Evolutionary conservation across 1,140 invertebrate genomes (phyloP).

Genomic region (Oedothorax gibbosus): DNA sequence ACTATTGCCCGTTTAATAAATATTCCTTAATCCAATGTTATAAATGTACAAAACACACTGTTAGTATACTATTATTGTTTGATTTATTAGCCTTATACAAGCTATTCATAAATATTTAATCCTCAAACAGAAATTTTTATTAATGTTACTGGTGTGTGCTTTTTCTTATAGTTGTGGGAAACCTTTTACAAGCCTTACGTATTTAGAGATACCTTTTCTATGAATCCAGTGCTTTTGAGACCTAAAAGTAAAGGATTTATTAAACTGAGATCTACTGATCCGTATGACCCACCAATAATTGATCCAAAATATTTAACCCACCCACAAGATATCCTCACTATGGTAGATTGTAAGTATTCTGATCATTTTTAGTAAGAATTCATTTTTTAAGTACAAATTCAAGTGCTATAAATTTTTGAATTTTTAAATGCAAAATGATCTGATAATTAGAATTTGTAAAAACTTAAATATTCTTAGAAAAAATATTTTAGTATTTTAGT

Average conservation of each 20-base stretch:
- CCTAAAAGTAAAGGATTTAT: conserved; percentile 82
- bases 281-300: conserved; percentile 81
- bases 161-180: conserved; percentile 63
- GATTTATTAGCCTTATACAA: no score
- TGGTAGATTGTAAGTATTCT: conserved; percentile 62
- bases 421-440: not conserved
- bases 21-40: no score
- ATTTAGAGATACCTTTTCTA: conserved; percentile 72
- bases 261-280: conserved; percentile 71
- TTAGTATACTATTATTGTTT: no score
- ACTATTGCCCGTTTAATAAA: no score
- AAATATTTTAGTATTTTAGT: not conserved
- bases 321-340: conserved; percentile 74
- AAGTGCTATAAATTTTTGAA: not conserved
- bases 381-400: not conserved
- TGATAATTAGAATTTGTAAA: not conserved
- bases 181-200: conserved; percentile 63
- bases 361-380: not conserved
- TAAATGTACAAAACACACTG: no score
- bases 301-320: conserved; percentile 83
- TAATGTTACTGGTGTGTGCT: conserved; percentile 70
- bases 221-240: conserved; percentile 78
- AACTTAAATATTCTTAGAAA: not conserved
- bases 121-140: no score
- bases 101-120: no score